Evolutionary conservation across 2,888 invertebrate species (phyloP), one percentile per base, ranked within the genome.

Genomic region (Colletes collaris): DNA sequence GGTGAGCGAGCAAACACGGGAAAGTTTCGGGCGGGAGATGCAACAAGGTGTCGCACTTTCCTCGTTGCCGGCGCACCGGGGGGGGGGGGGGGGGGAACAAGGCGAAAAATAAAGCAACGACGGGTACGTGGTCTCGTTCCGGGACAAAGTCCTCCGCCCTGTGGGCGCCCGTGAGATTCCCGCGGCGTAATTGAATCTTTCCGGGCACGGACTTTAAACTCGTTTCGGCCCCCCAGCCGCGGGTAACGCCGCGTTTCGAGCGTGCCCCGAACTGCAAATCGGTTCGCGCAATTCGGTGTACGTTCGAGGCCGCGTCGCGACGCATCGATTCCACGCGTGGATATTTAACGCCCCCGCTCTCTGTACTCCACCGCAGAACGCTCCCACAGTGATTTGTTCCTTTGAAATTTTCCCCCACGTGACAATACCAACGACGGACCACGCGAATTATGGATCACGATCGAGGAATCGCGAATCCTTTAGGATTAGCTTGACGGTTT

Each of bases 171-270:
- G 69, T 70, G 67, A 86, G 85, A 85, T 84, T 81, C 82, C 84
- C 78, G 76, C 70, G 55, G 55, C 81, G 84, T 87, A 89, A 89
- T 89, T 87, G 89, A 89, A 89, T 86, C 85, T 79, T 86, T 81
- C 79, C 86, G 85, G 73, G 80, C 71, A 72, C 79, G 81, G 88
- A 86, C 88, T 89, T 88, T 86, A 83, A 89, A 89, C 79, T 84
- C 76, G 73, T 79, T 62, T 40, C 62, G 8, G 46, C 52, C 3
- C 3, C 40, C 44, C 40, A 40, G 44, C 44, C 7, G 56, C 59
- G 55, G 63, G 40, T n/a, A 55, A 27, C 35, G 44, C 37, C 0
- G n/a, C 13, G 58, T 52, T 53, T 52, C 50, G 70, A 44, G 37
- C 19, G 4, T 49, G 7, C 19, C n/a, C 11, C 6, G 40, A 70